A percentile compares a stretch with the other conserved stretches of the same genome.
Evolutionary conservation across 2,888 invertebrate species (phyloP).

Genomic region (Augochlorella aurata): DNA sequence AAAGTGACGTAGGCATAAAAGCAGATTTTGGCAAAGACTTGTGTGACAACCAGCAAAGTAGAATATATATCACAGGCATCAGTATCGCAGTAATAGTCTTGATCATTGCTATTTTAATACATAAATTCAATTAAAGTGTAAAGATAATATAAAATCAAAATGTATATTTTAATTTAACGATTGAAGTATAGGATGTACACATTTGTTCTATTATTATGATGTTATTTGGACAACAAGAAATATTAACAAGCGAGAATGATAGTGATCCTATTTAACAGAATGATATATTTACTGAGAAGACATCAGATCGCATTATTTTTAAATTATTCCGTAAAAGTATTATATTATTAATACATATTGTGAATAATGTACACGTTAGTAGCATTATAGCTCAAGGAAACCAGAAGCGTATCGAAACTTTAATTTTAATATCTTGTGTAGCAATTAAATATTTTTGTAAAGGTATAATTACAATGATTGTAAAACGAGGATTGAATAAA

Average conservation of each 20-base stretch:
- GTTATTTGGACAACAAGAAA: constrained; percentile 15
- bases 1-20: constrained; percentile 80
- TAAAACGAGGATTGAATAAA: constrained; percentile 51
- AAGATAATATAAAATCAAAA: constrained; percentile 26
- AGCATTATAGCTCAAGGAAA: constrained; percentile 1
- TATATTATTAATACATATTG: constrained; percentile 42
- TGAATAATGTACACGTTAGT: constrained; percentile 24
- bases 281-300: constrained; percentile 27
- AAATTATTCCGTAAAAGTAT: constrained; percentile 52
- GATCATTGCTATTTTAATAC: constrained; percentile 85
- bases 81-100: constrained; percentile 86
- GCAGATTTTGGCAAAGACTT: constrained; percentile 84
- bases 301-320: constrained; percentile 28
- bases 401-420: constrained; percentile 7
- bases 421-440: constrained; percentile 31
- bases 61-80: constrained; percentile 84
- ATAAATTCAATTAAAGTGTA: constrained; percentile 78
- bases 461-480: constrained; percentile 23
- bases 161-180: constrained; percentile 31
- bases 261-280: constrained; percentile 20
- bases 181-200: constrained; percentile 17
- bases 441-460: constrained; percentile 56
- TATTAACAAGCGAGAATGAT: constrained; percentile 17
- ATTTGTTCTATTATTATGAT: constrained; percentile 14
- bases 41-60: constrained; percentile 85